Conservation (phyloP, 2,797 vertebrate species). For the Sebastes miniatus region DNA sequence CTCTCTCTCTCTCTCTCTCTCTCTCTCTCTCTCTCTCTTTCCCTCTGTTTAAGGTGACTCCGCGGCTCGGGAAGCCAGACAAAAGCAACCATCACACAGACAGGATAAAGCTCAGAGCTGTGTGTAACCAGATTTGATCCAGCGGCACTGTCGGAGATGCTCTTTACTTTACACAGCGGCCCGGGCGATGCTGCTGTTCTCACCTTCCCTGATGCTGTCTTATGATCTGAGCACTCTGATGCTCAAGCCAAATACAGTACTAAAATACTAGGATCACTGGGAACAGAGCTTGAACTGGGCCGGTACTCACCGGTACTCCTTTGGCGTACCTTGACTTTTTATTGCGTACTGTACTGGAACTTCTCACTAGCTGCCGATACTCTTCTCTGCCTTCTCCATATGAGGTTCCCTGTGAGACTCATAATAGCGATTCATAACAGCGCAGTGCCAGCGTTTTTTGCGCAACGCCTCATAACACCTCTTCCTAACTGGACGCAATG, state of each 20-base stretch:
- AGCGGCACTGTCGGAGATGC: slow-evolving; percentile 28
- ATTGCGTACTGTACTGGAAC: too few species aligned
- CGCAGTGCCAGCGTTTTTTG: too few species aligned
- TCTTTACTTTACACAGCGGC: neutral
- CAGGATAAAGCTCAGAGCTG: slow-evolving; percentile 48
- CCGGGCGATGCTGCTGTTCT: neutral
- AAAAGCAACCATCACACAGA: slow-evolving; percentile 59
- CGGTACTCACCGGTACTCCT: too few species aligned
- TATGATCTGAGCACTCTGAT: neutral
- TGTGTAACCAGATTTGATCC: slow-evolving; percentile 61
- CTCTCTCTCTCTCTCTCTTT: neutral
- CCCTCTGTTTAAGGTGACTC: slow-evolving; percentile 33
- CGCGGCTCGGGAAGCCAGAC: slow-evolving; percentile 41
- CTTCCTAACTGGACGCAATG: too few species aligned
- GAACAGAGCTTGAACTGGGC: too few species aligned
- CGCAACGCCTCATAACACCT: too few species aligned
- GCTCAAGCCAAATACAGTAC: neutral
- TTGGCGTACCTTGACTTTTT: too few species aligned
- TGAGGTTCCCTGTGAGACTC: too few species aligned
- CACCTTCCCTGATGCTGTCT: neutral
- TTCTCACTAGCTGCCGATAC: too few species aligned
- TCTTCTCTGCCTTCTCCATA: too few species aligned
- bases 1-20: neutral
- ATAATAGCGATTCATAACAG: too few species aligned
- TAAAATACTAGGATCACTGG: neutral